These are phyloP conservation scores for Archilochus colubris DNA, from an alignment of 2,113 vertebrate species.

Conservation along the genomic window DNA sequence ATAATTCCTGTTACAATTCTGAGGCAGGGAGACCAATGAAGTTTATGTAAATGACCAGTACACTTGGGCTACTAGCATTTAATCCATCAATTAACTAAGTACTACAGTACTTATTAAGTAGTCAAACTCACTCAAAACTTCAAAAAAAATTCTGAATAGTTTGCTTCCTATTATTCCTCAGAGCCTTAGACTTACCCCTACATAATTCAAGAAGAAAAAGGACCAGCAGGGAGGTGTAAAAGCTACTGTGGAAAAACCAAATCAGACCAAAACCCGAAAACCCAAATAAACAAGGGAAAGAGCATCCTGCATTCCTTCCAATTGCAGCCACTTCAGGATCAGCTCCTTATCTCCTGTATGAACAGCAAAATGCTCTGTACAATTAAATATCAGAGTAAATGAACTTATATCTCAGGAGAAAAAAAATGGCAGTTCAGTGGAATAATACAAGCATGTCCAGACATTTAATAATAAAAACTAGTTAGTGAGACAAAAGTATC, in stretches of 20 bases:
- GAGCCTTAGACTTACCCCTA: not conserved
- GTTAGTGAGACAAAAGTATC: not conserved
- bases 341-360: not conserved
- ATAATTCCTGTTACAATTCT: not conserved
- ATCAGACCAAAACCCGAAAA: not conserved
- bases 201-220: not conserved
- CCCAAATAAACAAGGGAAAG: not conserved
- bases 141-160: not conserved
- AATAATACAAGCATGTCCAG: not conserved
- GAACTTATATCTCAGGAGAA: not conserved
- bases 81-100: not conserved
- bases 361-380: not conserved
- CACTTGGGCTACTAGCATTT: not conserved
- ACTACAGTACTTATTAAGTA: not conserved
- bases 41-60: not conserved
- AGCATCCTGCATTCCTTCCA: not conserved
- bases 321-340: not conserved
- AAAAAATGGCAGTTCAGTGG: not conserved
- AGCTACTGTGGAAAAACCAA: not conserved
- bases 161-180: not conserved
- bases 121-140: not conserved
- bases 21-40: not conserved
- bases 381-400: not conserved
- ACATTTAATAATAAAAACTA: not conserved
- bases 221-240: not conserved